A percentile compares a stretch with the other conserved stretches of the same genome.
phyloP scores from a whole-genome alignment of 2,113 vertebrate species.

The Hyperopisus bebe region DNA sequence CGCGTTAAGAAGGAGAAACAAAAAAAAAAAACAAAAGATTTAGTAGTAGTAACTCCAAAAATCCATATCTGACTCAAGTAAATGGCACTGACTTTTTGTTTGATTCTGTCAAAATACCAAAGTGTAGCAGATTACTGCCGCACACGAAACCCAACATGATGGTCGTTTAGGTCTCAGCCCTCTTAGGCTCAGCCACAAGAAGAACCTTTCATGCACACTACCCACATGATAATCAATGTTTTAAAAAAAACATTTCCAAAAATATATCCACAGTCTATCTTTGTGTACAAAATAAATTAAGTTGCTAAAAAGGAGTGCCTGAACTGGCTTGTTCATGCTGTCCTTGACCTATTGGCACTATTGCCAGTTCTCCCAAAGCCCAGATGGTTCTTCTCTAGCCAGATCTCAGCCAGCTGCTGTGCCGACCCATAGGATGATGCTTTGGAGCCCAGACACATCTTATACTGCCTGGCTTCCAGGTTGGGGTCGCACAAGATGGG shows the following conservation, averaged over 20 bases:
- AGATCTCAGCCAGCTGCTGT: conserved; percentile 89
- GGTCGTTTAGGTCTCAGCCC: background rate
- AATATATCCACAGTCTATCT: conserved; percentile 73
- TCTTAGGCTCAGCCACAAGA: conserved; percentile 18
- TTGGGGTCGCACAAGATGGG: conserved; percentile 88
- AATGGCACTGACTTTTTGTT: background rate
- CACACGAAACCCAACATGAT: background rate
- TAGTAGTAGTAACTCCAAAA: background rate
- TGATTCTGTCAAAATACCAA: background rate
- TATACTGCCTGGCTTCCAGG: conserved; percentile 87
- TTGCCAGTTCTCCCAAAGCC: conserved; percentile 66
- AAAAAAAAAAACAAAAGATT: conserved; percentile 16
- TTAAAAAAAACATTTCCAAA: conserved; percentile 60
- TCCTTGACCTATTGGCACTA: conserved; percentile 65
- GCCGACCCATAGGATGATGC: conserved; percentile 87
- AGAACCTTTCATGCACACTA: background rate
- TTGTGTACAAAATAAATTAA: conserved; percentile 70
- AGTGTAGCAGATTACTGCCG: background rate
- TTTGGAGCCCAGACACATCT: conserved; percentile 96
- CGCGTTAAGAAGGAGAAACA: conserved; percentile 24
- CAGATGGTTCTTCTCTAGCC: conserved; percentile 88
- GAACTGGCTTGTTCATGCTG: conserved; percentile 66
- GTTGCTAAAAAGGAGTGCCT: conserved; percentile 61
- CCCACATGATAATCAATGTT: conserved; percentile 10
- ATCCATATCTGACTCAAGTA: background rate